Evolutionary conservation across 2,888 invertebrate species (phyloP).

Genomic region (Hipparchia sbordonii): DNA sequence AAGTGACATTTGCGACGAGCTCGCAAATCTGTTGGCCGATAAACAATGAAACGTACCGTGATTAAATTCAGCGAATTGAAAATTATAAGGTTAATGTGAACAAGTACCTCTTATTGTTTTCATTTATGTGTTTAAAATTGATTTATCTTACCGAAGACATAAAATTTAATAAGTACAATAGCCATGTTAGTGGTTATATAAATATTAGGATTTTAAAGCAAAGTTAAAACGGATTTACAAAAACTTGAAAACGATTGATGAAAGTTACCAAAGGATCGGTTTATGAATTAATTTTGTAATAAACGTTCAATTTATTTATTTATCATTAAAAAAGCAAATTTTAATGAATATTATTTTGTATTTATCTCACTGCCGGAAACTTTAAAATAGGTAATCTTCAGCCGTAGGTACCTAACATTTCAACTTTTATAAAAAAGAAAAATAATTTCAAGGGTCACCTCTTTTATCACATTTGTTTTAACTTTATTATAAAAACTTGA

Average conservation of each 20-base stretch:
- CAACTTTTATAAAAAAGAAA: too few relatives aligned
- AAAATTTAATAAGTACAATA: neutral
- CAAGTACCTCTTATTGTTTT: neutral
- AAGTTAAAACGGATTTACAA: neutral
- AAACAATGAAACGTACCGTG: neutral
- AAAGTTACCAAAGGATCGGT: too few relatives aligned
- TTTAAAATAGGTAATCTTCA: too few relatives aligned
- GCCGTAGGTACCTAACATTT: too few relatives aligned
- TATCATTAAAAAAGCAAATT: too few relatives aligned
- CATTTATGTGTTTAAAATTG: neutral
- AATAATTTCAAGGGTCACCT: too few relatives aligned
- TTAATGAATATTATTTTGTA: too few relatives aligned
- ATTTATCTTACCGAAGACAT: neutral
- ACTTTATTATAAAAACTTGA: neutral
- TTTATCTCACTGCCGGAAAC: too few relatives aligned
- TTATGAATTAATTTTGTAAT: too few relatives aligned
- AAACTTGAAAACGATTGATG: too few relatives aligned
- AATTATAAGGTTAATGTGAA: neutral
- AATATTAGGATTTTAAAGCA: neutral
- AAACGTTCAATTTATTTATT: too few relatives aligned
- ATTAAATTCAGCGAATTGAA: constrained; percentile 6
- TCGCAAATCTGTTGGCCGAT: constrained; percentile 34
- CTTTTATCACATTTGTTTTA: too few relatives aligned
- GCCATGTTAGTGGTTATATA: neutral
- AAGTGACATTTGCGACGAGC: constrained; percentile 44